These are phyloP conservation scores for Reticulitermes lucifugus DNA, from an alignment of 2,888 invertebrate genomes.

Conservation along the genomic window DNA sequence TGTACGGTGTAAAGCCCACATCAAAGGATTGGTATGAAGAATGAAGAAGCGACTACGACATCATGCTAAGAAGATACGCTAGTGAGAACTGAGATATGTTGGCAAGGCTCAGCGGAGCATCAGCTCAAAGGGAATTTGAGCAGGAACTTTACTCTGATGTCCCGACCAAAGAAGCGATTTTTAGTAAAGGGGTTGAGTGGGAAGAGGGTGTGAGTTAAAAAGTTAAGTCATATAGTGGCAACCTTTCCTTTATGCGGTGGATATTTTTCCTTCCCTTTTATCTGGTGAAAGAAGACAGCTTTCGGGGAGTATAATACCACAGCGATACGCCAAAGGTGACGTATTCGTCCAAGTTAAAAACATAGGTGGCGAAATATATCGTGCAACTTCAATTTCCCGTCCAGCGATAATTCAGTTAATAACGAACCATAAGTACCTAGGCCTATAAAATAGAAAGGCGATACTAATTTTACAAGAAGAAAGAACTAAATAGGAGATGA, in stretches of 20 bases:
- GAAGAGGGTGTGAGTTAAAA: slow-evolving; percentile 45
- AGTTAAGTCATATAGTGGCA: slow-evolving; percentile 49
- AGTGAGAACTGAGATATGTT: slow-evolving; percentile 36
- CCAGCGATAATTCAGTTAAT: too few relatives aligned
- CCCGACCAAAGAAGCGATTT: slow-evolving; percentile 44
- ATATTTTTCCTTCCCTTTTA: slow-evolving; percentile 37
- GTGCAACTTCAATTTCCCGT: too few relatives aligned
- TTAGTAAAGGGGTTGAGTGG: background rate
- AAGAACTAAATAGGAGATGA: too few relatives aligned
- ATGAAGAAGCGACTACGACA: slow-evolving; percentile 41
- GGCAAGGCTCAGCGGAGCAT: slow-evolving; percentile 33
- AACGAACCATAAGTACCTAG: too few relatives aligned
- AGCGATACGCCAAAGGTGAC: background rate
- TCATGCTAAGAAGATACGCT: slow-evolving; percentile 45
- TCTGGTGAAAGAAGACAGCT: slow-evolving; percentile 16
- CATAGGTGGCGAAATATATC: background rate
- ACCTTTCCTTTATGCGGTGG: slow-evolving; percentile 45
- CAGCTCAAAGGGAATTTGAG: slow-evolving; percentile 49
- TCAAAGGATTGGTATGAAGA: slow-evolving; percentile 47
- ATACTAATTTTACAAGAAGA: too few relatives aligned
- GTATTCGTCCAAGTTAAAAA: background rate
- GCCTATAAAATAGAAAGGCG: too few relatives aligned
- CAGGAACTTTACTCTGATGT: slow-evolving; percentile 37
- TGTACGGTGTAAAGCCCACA: slow-evolving; percentile 50
- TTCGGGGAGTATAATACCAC: background rate